Conservation (phyloP, 1,140 invertebrate species). For the Gonatopus flavifemur region DNA sequence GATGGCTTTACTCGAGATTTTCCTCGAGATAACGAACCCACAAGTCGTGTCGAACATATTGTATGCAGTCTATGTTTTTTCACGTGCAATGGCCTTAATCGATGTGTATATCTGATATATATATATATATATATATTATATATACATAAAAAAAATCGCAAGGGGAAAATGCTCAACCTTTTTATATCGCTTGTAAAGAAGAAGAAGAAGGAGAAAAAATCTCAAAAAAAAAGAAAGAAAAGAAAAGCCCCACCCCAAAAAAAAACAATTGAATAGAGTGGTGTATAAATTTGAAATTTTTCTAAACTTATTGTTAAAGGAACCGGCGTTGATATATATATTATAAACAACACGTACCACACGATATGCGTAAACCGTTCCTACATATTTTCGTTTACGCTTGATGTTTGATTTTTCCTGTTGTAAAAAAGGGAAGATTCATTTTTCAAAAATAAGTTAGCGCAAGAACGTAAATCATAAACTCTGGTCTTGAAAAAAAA, state of each 20-base stretch:
- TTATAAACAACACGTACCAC: constrained; percentile 17
- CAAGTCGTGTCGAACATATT: too few relatives aligned
- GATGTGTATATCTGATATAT: too few relatives aligned
- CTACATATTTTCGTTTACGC: constrained; percentile 41
- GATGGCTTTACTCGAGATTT: too few relatives aligned
- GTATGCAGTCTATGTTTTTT: too few relatives aligned
- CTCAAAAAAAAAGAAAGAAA: too few relatives aligned
- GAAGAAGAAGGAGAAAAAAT: too few relatives aligned
- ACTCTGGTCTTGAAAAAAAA: constrained; percentile 6
- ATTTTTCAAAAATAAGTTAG: constrained; percentile 1
- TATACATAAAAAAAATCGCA: too few relatives aligned
- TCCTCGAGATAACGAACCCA: too few relatives aligned
- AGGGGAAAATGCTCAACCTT: constrained; percentile 50
- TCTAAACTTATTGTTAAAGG: constrained; percentile 11
- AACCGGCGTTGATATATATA: neutral
- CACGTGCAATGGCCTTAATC: too few relatives aligned
- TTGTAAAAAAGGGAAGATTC: constrained; percentile 12
- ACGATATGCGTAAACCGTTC: constrained; percentile 44
- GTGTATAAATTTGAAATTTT: constrained; percentile 19
- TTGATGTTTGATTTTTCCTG: constrained; percentile 10
- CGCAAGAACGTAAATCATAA: constrained; percentile 12
- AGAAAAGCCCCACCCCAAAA: too few relatives aligned
- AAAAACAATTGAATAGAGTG: constrained; percentile 14
- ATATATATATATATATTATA: too few relatives aligned
- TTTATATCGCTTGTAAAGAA: constrained; percentile 48